Evolutionary conservation across 2,797 vertebrate species (phyloP).

Genomic region (Gymnoscopelus braueri): DNA sequence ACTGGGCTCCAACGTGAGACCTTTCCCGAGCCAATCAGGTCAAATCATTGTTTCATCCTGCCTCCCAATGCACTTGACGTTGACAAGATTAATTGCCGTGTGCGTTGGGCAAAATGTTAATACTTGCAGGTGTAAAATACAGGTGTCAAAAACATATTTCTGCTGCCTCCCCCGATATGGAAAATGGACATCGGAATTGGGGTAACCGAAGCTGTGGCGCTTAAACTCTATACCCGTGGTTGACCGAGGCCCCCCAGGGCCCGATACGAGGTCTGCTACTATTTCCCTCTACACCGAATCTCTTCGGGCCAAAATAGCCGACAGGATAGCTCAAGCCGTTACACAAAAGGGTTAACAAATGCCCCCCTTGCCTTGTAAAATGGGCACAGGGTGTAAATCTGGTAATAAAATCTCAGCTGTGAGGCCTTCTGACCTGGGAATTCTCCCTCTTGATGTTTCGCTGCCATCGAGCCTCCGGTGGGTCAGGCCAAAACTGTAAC

Average conservation of each 20-base stretch:
- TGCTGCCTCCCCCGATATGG: conserved; percentile 60
- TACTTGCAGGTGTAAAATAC: conserved; percentile 74
- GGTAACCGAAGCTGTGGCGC: conserved; percentile 49
- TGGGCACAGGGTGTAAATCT: conserved; percentile 77
- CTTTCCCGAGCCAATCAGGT: conserved; percentile 80
- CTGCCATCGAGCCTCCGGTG: conserved; percentile 55
- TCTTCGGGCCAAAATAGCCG: no score
- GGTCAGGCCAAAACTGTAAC: conserved; percentile 61
- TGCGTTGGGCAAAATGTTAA: conserved; percentile 70
- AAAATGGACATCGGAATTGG: conserved; percentile 32
- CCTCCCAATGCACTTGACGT: conserved; percentile 80
- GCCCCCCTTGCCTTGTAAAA: conserved; percentile 67
- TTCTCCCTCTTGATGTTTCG: conserved; percentile 62
- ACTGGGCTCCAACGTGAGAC: conserved; percentile 74
- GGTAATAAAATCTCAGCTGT: conserved; percentile 80
- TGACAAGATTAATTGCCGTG: conserved; percentile 83
- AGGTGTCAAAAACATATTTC: conserved; percentile 73
- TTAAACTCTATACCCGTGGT: conserved; percentile 6
- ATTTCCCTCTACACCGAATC: no score
- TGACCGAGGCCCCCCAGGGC: no score
- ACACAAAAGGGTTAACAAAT: conserved; percentile 69
- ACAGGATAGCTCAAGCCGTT: no score
- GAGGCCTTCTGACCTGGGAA: conserved; percentile 79
- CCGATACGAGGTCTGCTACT: no score
- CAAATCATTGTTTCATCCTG: conserved; percentile 80